Conservation (phyloP, 2,888 invertebrate genomes). For the Anarsia innoxiella region DNA sequence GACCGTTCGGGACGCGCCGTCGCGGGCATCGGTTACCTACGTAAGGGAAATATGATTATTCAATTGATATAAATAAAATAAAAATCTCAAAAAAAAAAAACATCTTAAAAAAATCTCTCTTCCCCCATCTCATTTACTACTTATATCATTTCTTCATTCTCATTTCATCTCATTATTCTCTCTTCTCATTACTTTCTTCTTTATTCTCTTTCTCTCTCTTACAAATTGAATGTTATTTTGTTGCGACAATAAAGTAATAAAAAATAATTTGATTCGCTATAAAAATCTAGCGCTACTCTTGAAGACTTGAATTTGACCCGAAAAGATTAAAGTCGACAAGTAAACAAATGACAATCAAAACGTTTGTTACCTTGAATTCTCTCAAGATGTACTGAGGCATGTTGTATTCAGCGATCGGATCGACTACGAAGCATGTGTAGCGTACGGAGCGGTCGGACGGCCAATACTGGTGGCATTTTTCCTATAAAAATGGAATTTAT, state of each 20-base stretch:
- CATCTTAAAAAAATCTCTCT: too few relatives aligned
- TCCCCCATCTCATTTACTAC: too few relatives aligned
- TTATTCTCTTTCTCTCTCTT: too few relatives aligned
- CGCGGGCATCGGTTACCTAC: conserved; percentile 97
- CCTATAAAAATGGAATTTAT: conserved; percentile 75
- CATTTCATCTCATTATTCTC: too few relatives aligned
- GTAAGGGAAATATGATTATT: not conserved
- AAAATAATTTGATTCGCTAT: not conserved
- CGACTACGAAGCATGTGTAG: conserved; percentile 98
- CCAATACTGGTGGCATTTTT: conserved; percentile 99
- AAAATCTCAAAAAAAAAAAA: too few relatives aligned
- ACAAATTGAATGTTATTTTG: not conserved
- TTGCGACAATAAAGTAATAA: not conserved
- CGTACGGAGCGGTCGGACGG: conserved; percentile 97
- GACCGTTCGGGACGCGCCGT: conserved; percentile 96
- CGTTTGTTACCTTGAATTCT: conserved; percentile 89
- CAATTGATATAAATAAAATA: too few relatives aligned
- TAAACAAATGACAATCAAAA: not conserved
- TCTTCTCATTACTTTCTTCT: too few relatives aligned
- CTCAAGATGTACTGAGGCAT: conserved; percentile 99
- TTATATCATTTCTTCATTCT: too few relatives aligned
- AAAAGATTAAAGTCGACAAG: not conserved
- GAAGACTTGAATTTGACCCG: too few relatives aligned
- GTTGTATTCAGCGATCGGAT: conserved; percentile 99
- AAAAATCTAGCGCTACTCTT: not conserved